Conservation (phyloP, 2,113 vertebrate genomes). For the Pygoscelis antarcticus region DNA sequence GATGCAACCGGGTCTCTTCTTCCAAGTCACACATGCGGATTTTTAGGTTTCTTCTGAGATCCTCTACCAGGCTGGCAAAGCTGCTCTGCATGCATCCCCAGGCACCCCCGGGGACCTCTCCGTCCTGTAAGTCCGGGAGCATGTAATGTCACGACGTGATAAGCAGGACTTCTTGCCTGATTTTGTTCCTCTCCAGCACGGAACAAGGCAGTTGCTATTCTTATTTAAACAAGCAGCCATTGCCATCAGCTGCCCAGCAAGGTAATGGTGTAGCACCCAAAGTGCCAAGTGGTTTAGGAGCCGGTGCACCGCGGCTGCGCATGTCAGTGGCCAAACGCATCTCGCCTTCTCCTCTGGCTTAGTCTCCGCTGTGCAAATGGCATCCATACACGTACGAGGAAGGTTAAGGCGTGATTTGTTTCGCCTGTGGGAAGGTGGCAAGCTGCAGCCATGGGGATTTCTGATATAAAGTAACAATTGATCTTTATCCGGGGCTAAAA, state of each 20-base stretch:
- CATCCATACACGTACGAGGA: fast-evolving
- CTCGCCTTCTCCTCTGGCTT: background rate
- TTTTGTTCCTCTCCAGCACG: background rate
- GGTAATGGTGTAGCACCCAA: background rate
- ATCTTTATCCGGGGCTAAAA: background rate
- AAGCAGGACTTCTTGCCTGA: background rate
- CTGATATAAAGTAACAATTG: background rate
- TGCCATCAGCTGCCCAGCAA: background rate
- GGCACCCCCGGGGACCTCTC: background rate
- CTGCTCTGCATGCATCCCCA: fast-evolving
- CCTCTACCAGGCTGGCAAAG: background rate
- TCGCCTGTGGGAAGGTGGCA: background rate
- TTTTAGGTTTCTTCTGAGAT: background rate
- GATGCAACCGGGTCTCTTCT: slow-evolving; percentile 12
- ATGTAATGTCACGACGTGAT: fast-evolving
- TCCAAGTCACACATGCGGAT: background rate
- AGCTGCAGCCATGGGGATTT: background rate
- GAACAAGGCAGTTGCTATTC: background rate
- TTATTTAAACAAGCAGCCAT: background rate
- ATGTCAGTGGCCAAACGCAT: fast-evolving
- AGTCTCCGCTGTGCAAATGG: background rate
- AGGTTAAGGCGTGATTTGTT: background rate
- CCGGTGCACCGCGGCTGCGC: fast-evolving
- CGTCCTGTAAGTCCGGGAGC: fast-evolving
- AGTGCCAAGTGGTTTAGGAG: background rate